Base-by-base conservation (phyloP, 2,888 invertebrate species). In the Strigamia crassipes region DNA sequence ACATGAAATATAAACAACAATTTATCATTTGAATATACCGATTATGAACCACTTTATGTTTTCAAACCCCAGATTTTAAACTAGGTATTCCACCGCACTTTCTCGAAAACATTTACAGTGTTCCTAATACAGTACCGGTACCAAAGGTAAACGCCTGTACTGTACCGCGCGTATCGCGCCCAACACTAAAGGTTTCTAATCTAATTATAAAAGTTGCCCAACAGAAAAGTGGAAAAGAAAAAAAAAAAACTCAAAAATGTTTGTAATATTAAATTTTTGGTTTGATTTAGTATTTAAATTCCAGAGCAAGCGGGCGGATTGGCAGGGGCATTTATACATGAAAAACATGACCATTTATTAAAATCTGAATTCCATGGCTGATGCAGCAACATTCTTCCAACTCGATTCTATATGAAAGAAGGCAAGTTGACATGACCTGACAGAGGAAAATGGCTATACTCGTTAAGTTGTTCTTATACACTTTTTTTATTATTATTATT, bases 381-480 rank as follows among this genome's bases (percentile, higher is more conserved):
- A 91, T 91, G 91, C 91, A 88, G 90, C 41, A 90, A 91, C 85
- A 86, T 87, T 41, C 83, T 87, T 78, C 86, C 87, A 5, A 89
- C 89, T 0, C 86, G 91, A 82, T 91, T 91, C 85, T 51, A 85
- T 15, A 90, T 90, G 89, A 85, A 86, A 78, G 89, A 90, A 83
- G 86, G 90, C 89, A 85, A 86, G 86, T 81, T 15, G 21, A 18
- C 15, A 82, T 27, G 27, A 27, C 27, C 1, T 27, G 27, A 2
- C 27, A 1, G 10, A 77, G n/a, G 23, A 27, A 77, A 77, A 12
- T 15, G 23, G 6, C 15, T 77, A 15, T 15, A 78, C 31, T 13
- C 12, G 34, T 31, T 31, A n/a, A n/a, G n/a, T n/a, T n/a, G n/a
- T n/a, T n/a, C n/a, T n/a, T n/a, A n/a, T n/a, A n/a, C n/a, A n/a